Conservation (phyloP, 2,797 vertebrate species). For the Pelodytes ibericus region DNA sequence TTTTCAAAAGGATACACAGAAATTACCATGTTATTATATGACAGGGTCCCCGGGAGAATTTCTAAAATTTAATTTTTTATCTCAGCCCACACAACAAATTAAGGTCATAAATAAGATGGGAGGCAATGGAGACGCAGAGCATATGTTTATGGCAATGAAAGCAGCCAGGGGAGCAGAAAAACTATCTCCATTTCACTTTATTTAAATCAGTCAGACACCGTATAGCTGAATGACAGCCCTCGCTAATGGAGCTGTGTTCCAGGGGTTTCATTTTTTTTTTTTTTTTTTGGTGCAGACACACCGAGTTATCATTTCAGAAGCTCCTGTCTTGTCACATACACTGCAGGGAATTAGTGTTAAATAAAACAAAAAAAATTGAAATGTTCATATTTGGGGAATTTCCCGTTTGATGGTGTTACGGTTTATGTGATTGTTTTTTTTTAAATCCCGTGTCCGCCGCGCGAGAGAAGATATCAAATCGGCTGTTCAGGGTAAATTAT, state of each 20-base stretch:
- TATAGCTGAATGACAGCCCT: constrained; percentile 99
- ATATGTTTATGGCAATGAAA: constrained; percentile 99
- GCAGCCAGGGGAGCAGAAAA: constrained; percentile 99
- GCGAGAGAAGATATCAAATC: too few species aligned
- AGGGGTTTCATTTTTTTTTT: too few species aligned
- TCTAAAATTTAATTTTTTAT: constrained; percentile 99
- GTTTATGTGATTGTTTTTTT: too few species aligned
- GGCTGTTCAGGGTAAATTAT: too few species aligned
- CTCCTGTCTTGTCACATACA: too few species aligned
- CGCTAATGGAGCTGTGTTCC: constrained; percentile 84
- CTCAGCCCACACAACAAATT: constrained; percentile 99
- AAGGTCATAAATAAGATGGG: constrained; percentile 99
- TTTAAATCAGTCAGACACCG: constrained; percentile 99
- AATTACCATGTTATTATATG: constrained; percentile 99
- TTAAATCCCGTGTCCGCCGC: too few species aligned
- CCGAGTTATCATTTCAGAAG: too few species aligned
- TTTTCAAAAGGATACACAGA: constrained; percentile 99
- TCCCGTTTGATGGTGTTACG: too few species aligned
- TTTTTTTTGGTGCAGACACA: too few species aligned
- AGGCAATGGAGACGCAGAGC: constrained; percentile 97
- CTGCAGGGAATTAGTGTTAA: too few species aligned
- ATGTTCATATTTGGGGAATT: too few species aligned
- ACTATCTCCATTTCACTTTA: constrained; percentile 99
- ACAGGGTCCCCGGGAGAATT: constrained; percentile 99
- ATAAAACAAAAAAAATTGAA: too few species aligned